These are phyloP conservation scores for Dufourea novaeangliae DNA, from an alignment of 1,140 invertebrate genomes.

Conservation along the genomic window DNA sequence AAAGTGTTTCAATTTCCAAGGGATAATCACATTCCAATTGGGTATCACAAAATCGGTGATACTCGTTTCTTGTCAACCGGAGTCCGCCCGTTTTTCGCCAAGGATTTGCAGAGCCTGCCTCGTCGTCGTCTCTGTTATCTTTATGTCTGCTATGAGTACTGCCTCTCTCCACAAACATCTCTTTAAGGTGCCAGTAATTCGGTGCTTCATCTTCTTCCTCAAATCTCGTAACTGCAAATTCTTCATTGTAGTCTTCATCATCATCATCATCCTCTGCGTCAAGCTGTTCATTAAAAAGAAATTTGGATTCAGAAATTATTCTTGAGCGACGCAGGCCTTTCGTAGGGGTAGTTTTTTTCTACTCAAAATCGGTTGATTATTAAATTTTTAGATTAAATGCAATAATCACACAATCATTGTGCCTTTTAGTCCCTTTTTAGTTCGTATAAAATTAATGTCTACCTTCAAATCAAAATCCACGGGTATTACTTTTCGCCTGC, in stretches of 20 bases:
- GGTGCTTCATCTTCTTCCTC: slow-evolving; percentile 71
- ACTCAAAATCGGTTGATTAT: too few relatives aligned
- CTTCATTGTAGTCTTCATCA: slow-evolving; percentile 78
- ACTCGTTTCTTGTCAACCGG: slow-evolving; percentile 86
- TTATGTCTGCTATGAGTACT: slow-evolving; percentile 52
- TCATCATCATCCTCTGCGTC: slow-evolving; percentile 77
- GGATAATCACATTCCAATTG: slow-evolving; percentile 87
- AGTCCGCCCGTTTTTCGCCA: slow-evolving; percentile 84
- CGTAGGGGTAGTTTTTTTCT: too few relatives aligned
- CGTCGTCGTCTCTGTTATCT: slow-evolving; percentile 69
- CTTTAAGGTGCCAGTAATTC: slow-evolving; percentile 66
- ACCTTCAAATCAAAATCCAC: slow-evolving; percentile 78
- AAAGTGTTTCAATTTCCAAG: neutral
- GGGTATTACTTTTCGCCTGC: slow-evolving; percentile 74
- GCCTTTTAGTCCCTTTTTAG: neutral
- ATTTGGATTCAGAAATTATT: neutral
- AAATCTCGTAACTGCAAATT: slow-evolving; percentile 72
- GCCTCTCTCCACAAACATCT: slow-evolving; percentile 63
- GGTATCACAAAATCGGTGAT: slow-evolving; percentile 89
- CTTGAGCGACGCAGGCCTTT: too few relatives aligned
- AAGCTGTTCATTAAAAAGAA: slow-evolving; percentile 57
- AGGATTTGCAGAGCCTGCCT: slow-evolving; percentile 82
- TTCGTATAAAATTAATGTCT: slow-evolving; percentile 3
- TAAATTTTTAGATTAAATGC: neutral
- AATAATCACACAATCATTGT: neutral